Conservation (phyloP, 1,140 invertebrate species). For the Nautilus pompilius region DNA sequence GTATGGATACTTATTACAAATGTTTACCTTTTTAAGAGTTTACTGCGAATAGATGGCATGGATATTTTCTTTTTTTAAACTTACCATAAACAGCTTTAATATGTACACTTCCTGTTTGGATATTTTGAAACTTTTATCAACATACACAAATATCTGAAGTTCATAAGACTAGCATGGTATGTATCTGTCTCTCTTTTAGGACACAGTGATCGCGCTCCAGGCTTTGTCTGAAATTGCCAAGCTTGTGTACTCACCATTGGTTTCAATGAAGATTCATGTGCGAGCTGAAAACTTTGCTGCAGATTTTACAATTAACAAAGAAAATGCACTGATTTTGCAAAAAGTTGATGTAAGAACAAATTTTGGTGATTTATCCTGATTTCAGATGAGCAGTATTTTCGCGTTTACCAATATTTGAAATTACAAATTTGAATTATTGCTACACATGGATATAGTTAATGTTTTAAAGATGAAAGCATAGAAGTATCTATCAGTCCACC, state of each 20-base stretch:
- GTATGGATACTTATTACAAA: no score
- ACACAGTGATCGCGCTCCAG: slow-evolving; percentile 19
- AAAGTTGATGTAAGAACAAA: slow-evolving; percentile 39
- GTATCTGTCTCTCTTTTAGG: slow-evolving; percentile 23
- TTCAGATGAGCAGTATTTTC: slow-evolving; percentile 9
- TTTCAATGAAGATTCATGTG: no score
- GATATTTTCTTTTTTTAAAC: no score
- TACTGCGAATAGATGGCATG: no score
- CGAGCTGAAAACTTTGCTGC: slow-evolving; percentile 19
- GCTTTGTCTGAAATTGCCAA: slow-evolving; percentile 12
- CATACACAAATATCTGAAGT: no score
- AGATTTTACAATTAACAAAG: slow-evolving; percentile 34
- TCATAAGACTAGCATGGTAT: no score
- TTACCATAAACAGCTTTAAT: no score
- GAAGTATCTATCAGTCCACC: not conserved
- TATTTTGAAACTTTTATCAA: no score
- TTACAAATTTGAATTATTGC: not conserved
- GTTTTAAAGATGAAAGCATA: not conserved
- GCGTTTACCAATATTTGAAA: not conserved
- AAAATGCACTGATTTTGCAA: slow-evolving; percentile 43
- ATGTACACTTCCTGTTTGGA: no score
- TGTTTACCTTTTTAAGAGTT: no score
- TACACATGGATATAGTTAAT: not conserved
- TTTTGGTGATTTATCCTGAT: not conserved
- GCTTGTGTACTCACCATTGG: slow-evolving; percentile 4